These are phyloP conservation scores for Ginglymostoma cirratum DNA, from an alignment of 2,113 vertebrate species.

Conservation along the genomic window DNA sequence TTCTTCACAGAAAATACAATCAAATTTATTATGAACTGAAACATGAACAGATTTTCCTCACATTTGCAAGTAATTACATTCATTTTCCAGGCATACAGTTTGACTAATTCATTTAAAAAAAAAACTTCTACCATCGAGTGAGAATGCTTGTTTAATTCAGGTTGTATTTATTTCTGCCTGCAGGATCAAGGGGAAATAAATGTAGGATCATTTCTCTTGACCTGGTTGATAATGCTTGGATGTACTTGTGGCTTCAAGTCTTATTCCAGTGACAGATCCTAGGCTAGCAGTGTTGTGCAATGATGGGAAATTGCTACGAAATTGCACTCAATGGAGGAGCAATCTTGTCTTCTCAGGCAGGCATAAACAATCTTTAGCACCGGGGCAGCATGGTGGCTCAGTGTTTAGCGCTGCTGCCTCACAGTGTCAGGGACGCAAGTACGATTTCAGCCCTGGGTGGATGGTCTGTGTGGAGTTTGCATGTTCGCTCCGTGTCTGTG, in stretches of 20 bases:
- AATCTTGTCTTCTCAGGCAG: neutral
- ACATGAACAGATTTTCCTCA: neutral
- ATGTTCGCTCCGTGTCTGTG: no score
- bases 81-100: neutral
- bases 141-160: neutral
- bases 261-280: no score
- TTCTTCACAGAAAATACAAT: neutral
- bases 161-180: neutral
- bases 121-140: neutral
- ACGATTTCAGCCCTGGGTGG: no score
- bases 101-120: no score
- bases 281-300: no score
- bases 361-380: neutral
- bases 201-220: neutral
- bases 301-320: neutral
- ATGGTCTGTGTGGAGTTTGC: no score
- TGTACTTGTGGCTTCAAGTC: no score
- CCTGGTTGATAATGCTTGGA: no score
- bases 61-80: neutral
- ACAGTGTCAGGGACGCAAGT: no score
- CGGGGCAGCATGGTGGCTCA: no score
- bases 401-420: no score
- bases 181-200: neutral
- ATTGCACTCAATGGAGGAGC: neutral
- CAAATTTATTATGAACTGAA: neutral